These are phyloP conservation scores for Seira ritae DNA, from an alignment of 2,888 invertebrate species.

Conservation along the genomic window DNA sequence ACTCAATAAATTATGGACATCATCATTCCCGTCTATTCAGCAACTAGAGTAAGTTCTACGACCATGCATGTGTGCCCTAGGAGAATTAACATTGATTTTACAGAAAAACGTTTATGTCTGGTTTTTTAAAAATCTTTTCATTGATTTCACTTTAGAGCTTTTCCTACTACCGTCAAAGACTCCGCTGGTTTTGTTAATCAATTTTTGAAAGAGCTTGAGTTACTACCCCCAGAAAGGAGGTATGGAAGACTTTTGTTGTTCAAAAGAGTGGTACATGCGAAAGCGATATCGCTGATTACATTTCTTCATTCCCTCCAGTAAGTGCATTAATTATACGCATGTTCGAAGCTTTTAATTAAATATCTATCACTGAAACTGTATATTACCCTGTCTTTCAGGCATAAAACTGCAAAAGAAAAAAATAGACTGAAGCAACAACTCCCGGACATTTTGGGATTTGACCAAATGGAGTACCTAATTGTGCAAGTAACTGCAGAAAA, in stretches of 20 bases:
- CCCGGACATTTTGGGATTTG: slow-evolving; percentile 67
- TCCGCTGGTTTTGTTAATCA: slow-evolving; percentile 68
- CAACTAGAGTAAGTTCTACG: slow-evolving; percentile 67
- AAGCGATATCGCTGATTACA: slow-evolving; percentile 69
- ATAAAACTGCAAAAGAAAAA: slow-evolving; percentile 65
- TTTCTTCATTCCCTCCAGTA: slow-evolving; percentile 70
- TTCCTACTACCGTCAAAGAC: slow-evolving; percentile 65
- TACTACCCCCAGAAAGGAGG: slow-evolving; percentile 65
- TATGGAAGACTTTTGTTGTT: slow-evolving; percentile 69
- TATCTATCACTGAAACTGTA: too few species aligned
- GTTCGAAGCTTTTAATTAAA: too few species aligned
- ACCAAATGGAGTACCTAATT: slow-evolving; percentile 68
- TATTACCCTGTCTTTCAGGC: slow-evolving; percentile 55
- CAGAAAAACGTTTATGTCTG: too few species aligned
- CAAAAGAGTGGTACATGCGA: slow-evolving; percentile 67
- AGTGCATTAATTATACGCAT: slow-evolving; percentile 24
- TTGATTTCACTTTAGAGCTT: slow-evolving; percentile 60
- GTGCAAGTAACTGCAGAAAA: slow-evolving; percentile 73
- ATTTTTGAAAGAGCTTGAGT: slow-evolving; percentile 67
- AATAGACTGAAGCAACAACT: slow-evolving; percentile 58
- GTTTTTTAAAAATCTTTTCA: slow-evolving; percentile 13
- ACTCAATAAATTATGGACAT: slow-evolving; percentile 68
- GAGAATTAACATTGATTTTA: not conserved
- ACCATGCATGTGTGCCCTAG: too few species aligned
- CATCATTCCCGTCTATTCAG: slow-evolving; percentile 53